phyloP scores from a whole-genome alignment of 2,888 invertebrate species.

The Tipula unca region DNA sequence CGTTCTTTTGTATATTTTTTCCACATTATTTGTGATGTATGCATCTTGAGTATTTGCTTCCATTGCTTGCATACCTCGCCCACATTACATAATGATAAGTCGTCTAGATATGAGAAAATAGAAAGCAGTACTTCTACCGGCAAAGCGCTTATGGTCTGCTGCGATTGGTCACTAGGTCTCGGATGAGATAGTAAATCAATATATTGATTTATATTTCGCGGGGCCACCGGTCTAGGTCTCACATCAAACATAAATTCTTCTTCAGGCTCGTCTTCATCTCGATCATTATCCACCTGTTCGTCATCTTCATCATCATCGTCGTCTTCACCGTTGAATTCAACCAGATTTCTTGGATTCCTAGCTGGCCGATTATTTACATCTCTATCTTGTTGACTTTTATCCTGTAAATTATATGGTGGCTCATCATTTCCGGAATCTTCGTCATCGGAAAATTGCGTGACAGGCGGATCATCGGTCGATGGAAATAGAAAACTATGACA shows the following conservation, averaged over 20 bases:
- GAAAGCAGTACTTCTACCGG: slow-evolving; percentile 63
- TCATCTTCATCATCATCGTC: slow-evolving; percentile 24
- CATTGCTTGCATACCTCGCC: slow-evolving; percentile 81
- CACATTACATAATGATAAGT: slow-evolving; percentile 82
- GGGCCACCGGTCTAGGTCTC: slow-evolving; percentile 30
- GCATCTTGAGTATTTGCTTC: slow-evolving; percentile 69
- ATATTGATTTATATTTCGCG: slow-evolving; percentile 35
- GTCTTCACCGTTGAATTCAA: not conserved
- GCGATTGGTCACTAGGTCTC: slow-evolving; percentile 26
- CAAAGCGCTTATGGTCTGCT: slow-evolving; percentile 32
- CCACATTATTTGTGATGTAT: slow-evolving; percentile 74
- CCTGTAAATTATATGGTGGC: slow-evolving; percentile 45
- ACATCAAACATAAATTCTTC: slow-evolving; percentile 17
- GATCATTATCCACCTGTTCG: slow-evolving; percentile 32
- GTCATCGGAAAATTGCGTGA: slow-evolving; percentile 62
- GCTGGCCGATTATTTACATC: slow-evolving; percentile 29
- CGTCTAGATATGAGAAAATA: slow-evolving; percentile 84
- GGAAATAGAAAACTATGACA: slow-evolving; percentile 91
- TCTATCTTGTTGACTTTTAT: slow-evolving; percentile 31
- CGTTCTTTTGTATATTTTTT: slow-evolving; percentile 62
- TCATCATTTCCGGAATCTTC: slow-evolving; percentile 94
- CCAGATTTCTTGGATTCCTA: not conserved
- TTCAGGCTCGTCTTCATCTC: slow-evolving; percentile 28
- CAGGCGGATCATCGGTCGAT: slow-evolving; percentile 42
- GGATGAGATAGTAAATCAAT: slow-evolving; percentile 36